phyloP scores from a whole-genome alignment of 2,888 invertebrate genomes.

The Protonemura montana region DNA sequence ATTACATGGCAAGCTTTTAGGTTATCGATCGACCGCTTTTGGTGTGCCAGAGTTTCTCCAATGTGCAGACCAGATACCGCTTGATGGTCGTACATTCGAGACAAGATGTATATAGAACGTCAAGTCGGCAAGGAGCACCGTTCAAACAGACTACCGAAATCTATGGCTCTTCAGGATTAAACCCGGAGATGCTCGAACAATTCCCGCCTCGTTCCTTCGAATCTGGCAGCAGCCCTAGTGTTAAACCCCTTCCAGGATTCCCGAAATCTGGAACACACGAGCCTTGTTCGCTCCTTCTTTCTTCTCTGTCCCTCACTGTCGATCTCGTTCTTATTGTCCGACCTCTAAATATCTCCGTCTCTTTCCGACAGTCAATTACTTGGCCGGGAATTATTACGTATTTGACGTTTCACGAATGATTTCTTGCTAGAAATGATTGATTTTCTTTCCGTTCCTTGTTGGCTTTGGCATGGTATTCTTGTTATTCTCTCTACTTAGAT shows the following conservation, averaged over 20 bases:
- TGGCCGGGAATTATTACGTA: not conserved
- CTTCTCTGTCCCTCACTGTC: conserved; percentile 7
- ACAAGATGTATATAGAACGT: not conserved
- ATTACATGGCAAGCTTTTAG: not conserved
- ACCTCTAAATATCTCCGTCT: not conserved
- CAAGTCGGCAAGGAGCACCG: not conserved
- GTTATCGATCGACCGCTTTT: not conserved
- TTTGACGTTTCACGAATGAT: not conserved
- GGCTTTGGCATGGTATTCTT: not conserved
- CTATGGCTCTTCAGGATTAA: not conserved
- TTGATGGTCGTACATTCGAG: not conserved
- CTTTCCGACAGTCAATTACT: not conserved
- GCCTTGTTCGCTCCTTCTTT: not conserved
- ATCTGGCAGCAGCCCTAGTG: not conserved
- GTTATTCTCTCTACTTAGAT: not conserved
- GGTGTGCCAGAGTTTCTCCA: not conserved
- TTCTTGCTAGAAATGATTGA: not conserved
- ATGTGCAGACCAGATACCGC: not conserved
- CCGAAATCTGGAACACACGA: not conserved
- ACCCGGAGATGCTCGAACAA: not conserved
- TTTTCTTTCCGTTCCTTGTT: not conserved
- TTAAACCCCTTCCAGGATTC: not conserved
- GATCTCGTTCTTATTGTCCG: no score
- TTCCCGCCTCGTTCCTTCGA: not conserved
- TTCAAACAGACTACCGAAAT: not conserved